Percentiles rank a stretch among this genome's conserved stretches.
phyloP scores from a whole-genome alignment of 2,797 vertebrate genomes.

The Oreochromis mossambicus region DNA sequence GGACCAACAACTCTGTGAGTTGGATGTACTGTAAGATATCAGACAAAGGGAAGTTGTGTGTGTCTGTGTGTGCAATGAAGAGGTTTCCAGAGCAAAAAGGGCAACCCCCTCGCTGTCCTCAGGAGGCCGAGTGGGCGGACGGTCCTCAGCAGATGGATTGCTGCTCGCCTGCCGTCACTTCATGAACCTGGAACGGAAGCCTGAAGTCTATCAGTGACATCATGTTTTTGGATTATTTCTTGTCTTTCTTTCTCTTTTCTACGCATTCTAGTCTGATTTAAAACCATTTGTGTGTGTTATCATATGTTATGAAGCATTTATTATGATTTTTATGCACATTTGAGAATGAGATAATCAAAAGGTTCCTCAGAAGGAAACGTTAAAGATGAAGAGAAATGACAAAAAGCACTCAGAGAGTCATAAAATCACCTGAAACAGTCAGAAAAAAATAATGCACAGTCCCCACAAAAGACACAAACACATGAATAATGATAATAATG shows the following conservation, averaged over 20 bases:
- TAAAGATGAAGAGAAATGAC: background rate
- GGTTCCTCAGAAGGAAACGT: accelerated
- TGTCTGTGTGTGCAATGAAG: background rate
- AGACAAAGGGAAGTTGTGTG: background rate
- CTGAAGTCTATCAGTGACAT: background rate
- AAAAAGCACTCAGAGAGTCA: background rate
- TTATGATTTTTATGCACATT: background rate
- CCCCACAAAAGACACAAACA: background rate
- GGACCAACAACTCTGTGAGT: background rate
- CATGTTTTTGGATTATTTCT: background rate
- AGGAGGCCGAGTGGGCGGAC: slow-evolving; percentile 65
- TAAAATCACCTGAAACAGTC: background rate
- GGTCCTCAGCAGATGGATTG: slow-evolving; percentile 69
- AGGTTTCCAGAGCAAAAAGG: slow-evolving; percentile 27
- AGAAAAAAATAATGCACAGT: background rate
- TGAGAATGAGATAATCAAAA: background rate
- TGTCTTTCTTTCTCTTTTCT: background rate
- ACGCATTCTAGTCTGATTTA: background rate
- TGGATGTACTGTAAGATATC: background rate
- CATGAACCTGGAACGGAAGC: slow-evolving; percentile 38
- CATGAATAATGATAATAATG: background rate
- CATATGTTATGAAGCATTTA: background rate
- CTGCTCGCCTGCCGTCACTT: slow-evolving; percentile 50
- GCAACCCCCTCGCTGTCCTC: slow-evolving; percentile 43
- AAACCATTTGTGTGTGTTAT: background rate